Percentiles rank a stretch among this genome's conserved stretches.
These are phyloP conservation scores for Remorina albescens DNA, from an alignment of 2,797 vertebrate species.

Conservation along the genomic window DNA sequence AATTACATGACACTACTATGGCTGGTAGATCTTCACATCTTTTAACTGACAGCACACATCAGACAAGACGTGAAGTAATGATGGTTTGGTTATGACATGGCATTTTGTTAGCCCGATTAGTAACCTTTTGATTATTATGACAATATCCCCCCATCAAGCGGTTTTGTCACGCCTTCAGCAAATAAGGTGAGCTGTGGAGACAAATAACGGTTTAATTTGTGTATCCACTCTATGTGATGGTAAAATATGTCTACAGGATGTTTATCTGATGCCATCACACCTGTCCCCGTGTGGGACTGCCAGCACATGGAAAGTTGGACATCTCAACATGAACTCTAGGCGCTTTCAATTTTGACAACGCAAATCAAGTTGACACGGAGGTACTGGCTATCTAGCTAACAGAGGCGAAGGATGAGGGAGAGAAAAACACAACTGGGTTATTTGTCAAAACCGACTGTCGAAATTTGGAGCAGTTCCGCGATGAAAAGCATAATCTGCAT, in stretches of 20 bases:
- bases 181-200: background rate
- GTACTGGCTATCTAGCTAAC: constrained; percentile 12
- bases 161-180: background rate
- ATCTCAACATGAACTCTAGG: constrained; percentile 55
- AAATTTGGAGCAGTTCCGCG: constrained; percentile 37
- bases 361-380: constrained; percentile 56
- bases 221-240: background rate
- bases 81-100: background rate
- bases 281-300: constrained; percentile 58
- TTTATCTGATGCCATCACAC: constrained; percentile 63
- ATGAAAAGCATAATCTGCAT: constrained; percentile 30
- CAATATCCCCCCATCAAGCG: background rate
- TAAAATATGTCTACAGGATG: constrained; percentile 30
- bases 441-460: constrained; percentile 53
- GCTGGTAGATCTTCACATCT: constrained; percentile 17
- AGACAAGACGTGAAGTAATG: background rate
- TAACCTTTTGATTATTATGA: constrained; percentile 4
- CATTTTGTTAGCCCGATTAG: constrained; percentile 1
- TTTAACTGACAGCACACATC: constrained; percentile 20
- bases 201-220: background rate
- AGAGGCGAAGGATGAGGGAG: constrained; percentile 1
- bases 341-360: constrained; percentile 53
- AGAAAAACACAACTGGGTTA: constrained; percentile 30
- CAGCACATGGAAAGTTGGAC: constrained; percentile 73
- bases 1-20: constrained; percentile 41